Evolutionary conservation across 2,113 vertebrate species (phyloP), one percentile per base, ranked within the genome.

Genomic region (Podarcis raffonei): DNA sequence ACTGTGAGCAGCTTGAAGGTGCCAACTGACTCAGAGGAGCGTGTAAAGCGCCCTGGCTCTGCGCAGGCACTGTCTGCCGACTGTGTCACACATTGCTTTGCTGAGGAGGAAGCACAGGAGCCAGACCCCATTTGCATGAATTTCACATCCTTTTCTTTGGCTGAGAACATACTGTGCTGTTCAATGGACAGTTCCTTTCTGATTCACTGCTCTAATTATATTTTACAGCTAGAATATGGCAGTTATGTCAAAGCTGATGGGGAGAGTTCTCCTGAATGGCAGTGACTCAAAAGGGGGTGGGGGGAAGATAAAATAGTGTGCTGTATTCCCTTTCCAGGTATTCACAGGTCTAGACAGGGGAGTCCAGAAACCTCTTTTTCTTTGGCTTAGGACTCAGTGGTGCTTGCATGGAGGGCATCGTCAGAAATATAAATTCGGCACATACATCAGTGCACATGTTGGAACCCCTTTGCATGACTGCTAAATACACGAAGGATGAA

Each of bases 131-230:
- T 95, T 93, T 94, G 88, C 93, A 93, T 94, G 94, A 90, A 92
- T 87, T 93, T 93, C 92, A 90, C 93, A 94, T 95, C 91, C 87
- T 91, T 93, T 90, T 94, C 83, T 87, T 93, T 92, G 92, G 87
- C 94, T 93, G 91, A 92, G 94, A 92, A 94, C 88, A 93, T 90
- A 72, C 39, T 95, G 92, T 93, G 85, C 92, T 90, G 20, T 48
- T 91, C 92, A 90, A 92, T 90, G 93, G 93, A 92, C 89, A 93
- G 90, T 92, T 95, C 90, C 90, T 95, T 95, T 94, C 93, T 94
- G 94, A 96, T 92, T 96, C 95, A 95, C 92, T 93, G 92, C 94
- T 95, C 93, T 95, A 93, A 95, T 94, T 95, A 93, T 93, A 91
- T 96, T 95, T 94, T 95, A 95, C 91, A 95, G 93, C 93, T 84